phyloP scores from a whole-genome alignment of 2,113 vertebrate genomes.

The Cephalophus harveyi region DNA sequence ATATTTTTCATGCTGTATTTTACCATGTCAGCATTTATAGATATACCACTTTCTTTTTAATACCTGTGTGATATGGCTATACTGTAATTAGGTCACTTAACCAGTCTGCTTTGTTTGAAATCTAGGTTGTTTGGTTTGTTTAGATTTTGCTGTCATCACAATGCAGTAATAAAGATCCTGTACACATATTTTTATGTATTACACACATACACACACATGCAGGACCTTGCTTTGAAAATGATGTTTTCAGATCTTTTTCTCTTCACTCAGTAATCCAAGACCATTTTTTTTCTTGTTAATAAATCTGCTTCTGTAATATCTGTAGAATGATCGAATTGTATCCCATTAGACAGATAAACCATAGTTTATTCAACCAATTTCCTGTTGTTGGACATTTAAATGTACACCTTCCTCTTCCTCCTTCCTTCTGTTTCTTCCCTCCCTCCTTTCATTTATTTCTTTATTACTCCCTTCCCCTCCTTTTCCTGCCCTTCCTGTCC shows the following conservation, averaged over 20 bases:
- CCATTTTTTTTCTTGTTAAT: neutral
- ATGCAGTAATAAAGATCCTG: neutral
- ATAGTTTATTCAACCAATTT: neutral
- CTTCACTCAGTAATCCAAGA: neutral
- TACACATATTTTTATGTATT: neutral
- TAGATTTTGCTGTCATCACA: neutral
- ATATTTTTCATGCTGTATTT: neutral
- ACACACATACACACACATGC: neutral
- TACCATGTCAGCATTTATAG: neutral
- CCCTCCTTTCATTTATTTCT: neutral
- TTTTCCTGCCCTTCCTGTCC: fast-evolving
- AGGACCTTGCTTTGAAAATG: neutral
- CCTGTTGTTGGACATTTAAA: neutral
- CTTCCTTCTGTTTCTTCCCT: neutral
- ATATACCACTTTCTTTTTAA: neutral
- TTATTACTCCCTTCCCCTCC: neutral
- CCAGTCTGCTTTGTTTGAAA: neutral
- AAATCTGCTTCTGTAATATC: neutral
- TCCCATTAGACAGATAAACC: neutral
- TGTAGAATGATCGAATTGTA: neutral
- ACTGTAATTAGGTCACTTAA: neutral
- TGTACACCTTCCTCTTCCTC: neutral
- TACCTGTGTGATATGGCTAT: neutral
- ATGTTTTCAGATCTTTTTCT: neutral
- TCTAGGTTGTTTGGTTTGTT: neutral